A percentile compares a stretch with the other conserved stretches of the same genome.
Conservation (phyloP, 2,797 vertebrate genomes). For the Chaenodraco wilsoni region DNA sequence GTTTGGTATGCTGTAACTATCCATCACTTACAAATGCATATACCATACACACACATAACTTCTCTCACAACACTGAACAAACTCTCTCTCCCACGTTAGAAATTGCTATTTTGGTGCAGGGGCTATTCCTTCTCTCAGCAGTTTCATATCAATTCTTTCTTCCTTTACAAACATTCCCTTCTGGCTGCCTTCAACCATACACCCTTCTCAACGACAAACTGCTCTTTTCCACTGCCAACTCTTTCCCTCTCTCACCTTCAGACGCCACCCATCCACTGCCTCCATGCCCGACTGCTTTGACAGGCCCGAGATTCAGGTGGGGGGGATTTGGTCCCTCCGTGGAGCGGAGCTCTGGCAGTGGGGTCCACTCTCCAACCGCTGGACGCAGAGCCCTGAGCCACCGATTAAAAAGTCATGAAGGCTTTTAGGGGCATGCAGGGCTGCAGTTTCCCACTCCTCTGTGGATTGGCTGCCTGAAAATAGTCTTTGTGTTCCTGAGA, state of each 20-base stretch:
- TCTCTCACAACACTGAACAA: constrained; percentile 70
- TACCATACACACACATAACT: constrained; percentile 41
- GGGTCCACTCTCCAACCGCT: constrained; percentile 76
- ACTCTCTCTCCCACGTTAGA: constrained; percentile 71
- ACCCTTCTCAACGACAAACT: constrained; percentile 61
- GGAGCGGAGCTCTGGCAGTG: constrained; percentile 57
- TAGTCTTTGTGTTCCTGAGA: constrained; percentile 86
- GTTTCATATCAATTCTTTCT: constrained; percentile 68
- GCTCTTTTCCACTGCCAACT: constrained; percentile 66
- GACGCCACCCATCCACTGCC: constrained; percentile 70
- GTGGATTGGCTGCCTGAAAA: constrained; percentile 83
- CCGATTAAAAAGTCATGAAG: constrained; percentile 88
- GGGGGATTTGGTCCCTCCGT: constrained; percentile 75
- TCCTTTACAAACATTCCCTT: constrained; percentile 72
- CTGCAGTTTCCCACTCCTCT: constrained; percentile 65
- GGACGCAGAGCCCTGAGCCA: constrained; percentile 79
- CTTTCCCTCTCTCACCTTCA: constrained; percentile 66
- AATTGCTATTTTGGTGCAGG: constrained; percentile 72
- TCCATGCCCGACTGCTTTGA: constrained; percentile 81
- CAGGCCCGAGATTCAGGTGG: constrained; percentile 63
- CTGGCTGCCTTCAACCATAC: constrained; percentile 57
- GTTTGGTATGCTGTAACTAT: constrained; percentile 80
- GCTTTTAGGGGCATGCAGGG: constrained; percentile 81
- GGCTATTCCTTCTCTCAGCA: constrained; percentile 74
- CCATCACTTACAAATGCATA: constrained; percentile 74